A percentile compares a stretch with the other conserved stretches of the same genome.
phyloP scores from a whole-genome alignment of 2,888 invertebrate genomes.

The Apamea epomidion region DNA sequence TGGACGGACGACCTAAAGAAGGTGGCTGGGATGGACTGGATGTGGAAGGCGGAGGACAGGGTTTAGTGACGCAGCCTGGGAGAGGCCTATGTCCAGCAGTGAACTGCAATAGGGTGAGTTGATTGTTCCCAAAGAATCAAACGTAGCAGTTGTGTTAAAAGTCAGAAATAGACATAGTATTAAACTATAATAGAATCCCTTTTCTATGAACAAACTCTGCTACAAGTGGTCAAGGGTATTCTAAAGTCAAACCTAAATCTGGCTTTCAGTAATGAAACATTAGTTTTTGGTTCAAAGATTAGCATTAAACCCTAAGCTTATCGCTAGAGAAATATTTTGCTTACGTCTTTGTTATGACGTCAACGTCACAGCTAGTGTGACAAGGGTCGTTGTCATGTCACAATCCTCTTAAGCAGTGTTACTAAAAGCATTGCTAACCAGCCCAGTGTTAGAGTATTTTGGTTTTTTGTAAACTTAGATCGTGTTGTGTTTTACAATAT shows the following conservation, averaged over 20 bases:
- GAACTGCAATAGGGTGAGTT: no score
- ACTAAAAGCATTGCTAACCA: slow-evolving; percentile 69
- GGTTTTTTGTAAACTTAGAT: slow-evolving; percentile 36
- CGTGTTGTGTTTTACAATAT: slow-evolving; percentile 28
- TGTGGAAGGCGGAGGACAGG: no score
- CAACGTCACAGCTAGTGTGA: slow-evolving; percentile 76
- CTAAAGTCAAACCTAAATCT: slow-evolving; percentile 15
- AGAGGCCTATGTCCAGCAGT: no score
- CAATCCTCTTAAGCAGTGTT: slow-evolving; percentile 81
- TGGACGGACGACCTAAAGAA: no score
- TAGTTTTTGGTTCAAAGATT: slow-evolving; percentile 54
- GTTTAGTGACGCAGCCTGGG: no score
- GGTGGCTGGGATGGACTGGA: no score
- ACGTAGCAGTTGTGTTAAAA: neutral
- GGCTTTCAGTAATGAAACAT: slow-evolving; percentile 26
- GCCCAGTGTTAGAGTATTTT: slow-evolving; percentile 36
- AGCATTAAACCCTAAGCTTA: slow-evolving; percentile 52
- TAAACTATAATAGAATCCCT: no score
- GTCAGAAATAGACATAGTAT: neutral
- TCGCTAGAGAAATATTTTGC: slow-evolving; percentile 61
- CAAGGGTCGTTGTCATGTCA: slow-evolving; percentile 82
- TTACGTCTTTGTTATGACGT: slow-evolving; percentile 69
- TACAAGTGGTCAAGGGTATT: neutral
- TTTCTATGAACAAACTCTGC: neutral
- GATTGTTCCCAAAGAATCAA: neutral